These are phyloP conservation scores for Drosophila planitibia DNA, from an alignment of 2,888 invertebrate species.

Conservation along the genomic window DNA sequence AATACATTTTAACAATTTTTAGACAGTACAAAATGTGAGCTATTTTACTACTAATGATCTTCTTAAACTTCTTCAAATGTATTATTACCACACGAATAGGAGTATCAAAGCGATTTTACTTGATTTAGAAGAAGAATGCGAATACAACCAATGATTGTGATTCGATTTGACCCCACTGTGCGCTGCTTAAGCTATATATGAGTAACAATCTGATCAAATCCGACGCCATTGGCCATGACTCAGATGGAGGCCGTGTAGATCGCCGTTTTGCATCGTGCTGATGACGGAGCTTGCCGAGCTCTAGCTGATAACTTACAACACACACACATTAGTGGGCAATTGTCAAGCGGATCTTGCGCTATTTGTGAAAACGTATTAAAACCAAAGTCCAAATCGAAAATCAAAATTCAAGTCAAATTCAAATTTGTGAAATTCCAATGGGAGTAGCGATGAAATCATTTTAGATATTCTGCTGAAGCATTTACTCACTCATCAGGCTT, in stretches of 20 bases:
- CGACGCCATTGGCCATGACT: constrained; percentile 44
- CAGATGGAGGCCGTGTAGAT: constrained; percentile 11
- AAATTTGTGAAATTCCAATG: constrained; percentile 7
- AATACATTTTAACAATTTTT: neutral
- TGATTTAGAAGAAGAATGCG: neutral
- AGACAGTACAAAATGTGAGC: neutral
- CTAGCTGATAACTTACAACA: constrained; percentile 32
- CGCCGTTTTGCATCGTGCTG: neutral
- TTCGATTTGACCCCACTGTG: constrained; percentile 9
- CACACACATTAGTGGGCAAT: constrained; percentile 25
- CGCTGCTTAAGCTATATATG: constrained; percentile 2
- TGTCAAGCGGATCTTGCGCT: constrained; percentile 48
- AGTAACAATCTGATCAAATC: constrained; percentile 5
- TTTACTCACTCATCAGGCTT: constrained; percentile 90
- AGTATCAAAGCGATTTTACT: neutral
- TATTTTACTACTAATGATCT: neutral
- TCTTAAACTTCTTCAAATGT: neutral
- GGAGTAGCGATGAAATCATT: neutral
- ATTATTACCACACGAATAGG: neutral
- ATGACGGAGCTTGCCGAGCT: constrained; percentile 8
- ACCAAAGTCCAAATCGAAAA: constrained; percentile 13
- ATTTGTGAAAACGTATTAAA: constrained; percentile 10
- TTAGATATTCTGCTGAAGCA: neutral
- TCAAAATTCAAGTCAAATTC: neutral
- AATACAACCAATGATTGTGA: neutral